phyloP scores from a whole-genome alignment of 1,140 invertebrate genomes.

The Stenopsyche tienmushanensis region DNA sequence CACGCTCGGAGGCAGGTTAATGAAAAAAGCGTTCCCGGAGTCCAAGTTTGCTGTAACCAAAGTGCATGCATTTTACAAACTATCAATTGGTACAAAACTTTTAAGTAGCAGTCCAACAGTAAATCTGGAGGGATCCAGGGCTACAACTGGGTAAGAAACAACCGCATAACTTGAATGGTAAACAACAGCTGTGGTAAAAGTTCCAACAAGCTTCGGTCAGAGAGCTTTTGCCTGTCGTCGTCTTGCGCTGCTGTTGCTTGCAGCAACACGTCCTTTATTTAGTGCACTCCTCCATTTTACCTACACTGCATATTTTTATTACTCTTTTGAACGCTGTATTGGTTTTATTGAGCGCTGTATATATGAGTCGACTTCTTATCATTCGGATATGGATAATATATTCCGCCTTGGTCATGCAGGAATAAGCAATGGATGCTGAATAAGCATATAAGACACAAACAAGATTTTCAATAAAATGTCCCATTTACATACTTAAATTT shows the following conservation, averaged over 20 bases:
- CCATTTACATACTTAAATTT: too few relatives aligned
- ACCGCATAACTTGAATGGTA: conserved; percentile 9
- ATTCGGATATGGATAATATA: background rate
- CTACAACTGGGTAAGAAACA: conserved; percentile 13
- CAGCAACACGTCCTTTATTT: too few relatives aligned
- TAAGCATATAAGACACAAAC: too few relatives aligned
- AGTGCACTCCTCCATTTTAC: background rate
- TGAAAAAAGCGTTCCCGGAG: conserved; percentile 25
- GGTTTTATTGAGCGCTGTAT: conserved; percentile 11
- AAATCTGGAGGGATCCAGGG: conserved; percentile 9
- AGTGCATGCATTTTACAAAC: conserved; percentile 28
- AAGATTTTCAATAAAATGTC: too few relatives aligned
- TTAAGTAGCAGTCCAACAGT: conserved; percentile 22
- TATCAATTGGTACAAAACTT: conserved; percentile 35
- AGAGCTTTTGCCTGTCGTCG: conserved; percentile 26
- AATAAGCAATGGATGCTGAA: conserved; percentile 2
- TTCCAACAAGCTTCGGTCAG: conserved; percentile 15
- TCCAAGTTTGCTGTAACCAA: conserved; percentile 12
- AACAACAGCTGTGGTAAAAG: conserved; percentile 20
- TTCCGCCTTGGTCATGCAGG: background rate
- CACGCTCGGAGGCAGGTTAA: conserved; percentile 24
- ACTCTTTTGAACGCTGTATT: background rate
- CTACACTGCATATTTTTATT: background rate
- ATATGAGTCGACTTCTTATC: background rate
- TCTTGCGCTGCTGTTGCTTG: background rate